These are phyloP conservation scores for Orthosia cruda DNA, from an alignment of 2,888 invertebrate species.

Conservation along the genomic window DNA sequence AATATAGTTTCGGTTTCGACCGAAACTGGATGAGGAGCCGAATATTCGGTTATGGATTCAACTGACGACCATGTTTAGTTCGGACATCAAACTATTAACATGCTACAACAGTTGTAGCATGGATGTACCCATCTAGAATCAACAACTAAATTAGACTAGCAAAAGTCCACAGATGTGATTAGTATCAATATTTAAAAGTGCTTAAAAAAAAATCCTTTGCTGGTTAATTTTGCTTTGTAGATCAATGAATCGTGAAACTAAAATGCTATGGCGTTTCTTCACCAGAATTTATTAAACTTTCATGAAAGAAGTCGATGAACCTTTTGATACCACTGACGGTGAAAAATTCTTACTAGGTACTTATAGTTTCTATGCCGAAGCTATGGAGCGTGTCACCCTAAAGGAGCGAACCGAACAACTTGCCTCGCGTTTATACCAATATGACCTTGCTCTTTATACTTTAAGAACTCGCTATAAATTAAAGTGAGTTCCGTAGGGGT, in stretches of 20 bases:
- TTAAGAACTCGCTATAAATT: constrained; percentile 17
- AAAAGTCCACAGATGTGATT: too few relatives aligned
- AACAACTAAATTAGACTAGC: too few relatives aligned
- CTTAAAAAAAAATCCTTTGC: background rate
- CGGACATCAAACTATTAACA: too few relatives aligned
- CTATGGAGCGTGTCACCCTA: constrained; percentile 47
- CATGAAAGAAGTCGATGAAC: constrained; percentile 17
- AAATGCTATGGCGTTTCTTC: background rate
- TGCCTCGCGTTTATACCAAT: constrained; percentile 25
- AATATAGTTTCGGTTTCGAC: too few relatives aligned
- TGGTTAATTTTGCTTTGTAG: background rate
- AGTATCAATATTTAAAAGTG: too few relatives aligned
- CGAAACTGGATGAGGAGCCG: too few relatives aligned
- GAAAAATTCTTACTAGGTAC: constrained; percentile 17
- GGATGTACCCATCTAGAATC: too few relatives aligned
- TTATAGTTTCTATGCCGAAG: constrained; percentile 21
- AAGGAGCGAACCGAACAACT: constrained; percentile 10
- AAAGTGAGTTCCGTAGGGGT: constrained; percentile 6
- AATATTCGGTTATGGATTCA: too few relatives aligned
- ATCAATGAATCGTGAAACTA: background rate
- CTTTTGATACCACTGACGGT: background rate
- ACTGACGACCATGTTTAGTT: too few relatives aligned
- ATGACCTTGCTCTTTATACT: constrained; percentile 35
- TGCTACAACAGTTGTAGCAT: too few relatives aligned
- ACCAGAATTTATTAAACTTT: constrained; percentile 10